Conservation (phyloP, 2,888 invertebrate genomes). For the Spodoptera littoralis region DNA sequence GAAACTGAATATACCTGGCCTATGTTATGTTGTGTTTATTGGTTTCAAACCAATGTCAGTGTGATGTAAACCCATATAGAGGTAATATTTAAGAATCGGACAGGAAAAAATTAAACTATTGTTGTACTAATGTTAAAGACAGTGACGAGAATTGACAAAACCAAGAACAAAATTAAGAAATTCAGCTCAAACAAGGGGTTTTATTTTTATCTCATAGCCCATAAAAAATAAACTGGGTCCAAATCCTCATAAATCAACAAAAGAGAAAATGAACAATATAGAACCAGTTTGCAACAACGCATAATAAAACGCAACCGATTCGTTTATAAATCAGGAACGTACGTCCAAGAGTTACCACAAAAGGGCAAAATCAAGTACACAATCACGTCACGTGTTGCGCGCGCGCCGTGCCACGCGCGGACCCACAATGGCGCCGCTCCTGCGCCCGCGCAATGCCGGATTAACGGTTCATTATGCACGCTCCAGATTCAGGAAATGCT, state of each 20-base stretch:
- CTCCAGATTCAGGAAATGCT: slow-evolving; percentile 85
- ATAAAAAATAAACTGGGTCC: background rate
- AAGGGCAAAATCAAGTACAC: slow-evolving; percentile 78
- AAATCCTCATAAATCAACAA: slow-evolving; percentile 14
- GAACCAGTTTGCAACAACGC: slow-evolving; percentile 47
- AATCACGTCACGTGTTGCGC: slow-evolving; percentile 85
- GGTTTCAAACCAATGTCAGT: too few species aligned
- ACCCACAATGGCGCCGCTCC: slow-evolving; percentile 60
- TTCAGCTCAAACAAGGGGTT: too few species aligned
- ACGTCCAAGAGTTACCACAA: slow-evolving; percentile 74
- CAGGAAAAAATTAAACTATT: too few species aligned
- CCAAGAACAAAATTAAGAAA: too few species aligned
- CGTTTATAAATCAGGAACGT: slow-evolving; percentile 60
- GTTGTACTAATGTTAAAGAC: too few species aligned
- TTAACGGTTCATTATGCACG: slow-evolving; percentile 87
- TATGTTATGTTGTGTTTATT: too few species aligned
- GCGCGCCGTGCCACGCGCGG: slow-evolving; percentile 84
- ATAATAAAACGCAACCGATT: slow-evolving; percentile 52
- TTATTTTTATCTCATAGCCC: too few species aligned
- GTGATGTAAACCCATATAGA: too few species aligned
- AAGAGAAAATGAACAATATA: slow-evolving; percentile 28
- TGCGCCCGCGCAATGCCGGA: slow-evolving; percentile 74
- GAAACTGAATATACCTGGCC: too few species aligned
- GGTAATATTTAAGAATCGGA: too few species aligned
- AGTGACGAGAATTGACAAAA: too few species aligned